Percentiles rank a stretch among this genome's conserved stretches.
Conservation (phyloP, 2,797 vertebrate genomes). For the Sebastes itinus region DNA sequence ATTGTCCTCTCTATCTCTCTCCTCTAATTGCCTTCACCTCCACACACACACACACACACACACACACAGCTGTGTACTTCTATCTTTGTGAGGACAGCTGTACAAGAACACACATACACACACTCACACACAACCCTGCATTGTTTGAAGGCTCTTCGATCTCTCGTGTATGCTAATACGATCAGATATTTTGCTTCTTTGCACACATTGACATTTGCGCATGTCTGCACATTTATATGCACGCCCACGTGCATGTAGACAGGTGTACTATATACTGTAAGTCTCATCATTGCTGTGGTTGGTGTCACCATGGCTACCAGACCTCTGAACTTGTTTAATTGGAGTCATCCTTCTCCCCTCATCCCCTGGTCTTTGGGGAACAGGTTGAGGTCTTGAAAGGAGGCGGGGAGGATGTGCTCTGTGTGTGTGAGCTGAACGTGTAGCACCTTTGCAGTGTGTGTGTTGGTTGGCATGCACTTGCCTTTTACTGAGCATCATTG, state of each 20-base stretch:
- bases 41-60: background rate
- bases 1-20: background rate
- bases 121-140: background rate
- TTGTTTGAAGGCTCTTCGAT: background rate
- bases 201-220: background rate
- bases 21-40: background rate
- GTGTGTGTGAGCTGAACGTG: background rate
- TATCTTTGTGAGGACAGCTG: too few species aligned
- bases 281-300: background rate
- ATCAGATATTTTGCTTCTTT: constrained; percentile 5
- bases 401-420: background rate
- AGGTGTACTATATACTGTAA: background rate
- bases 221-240: background rate
- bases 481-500: background rate
- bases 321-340: constrained; percentile 34
- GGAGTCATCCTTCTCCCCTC: constrained; percentile 3
- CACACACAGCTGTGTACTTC: too few species aligned
- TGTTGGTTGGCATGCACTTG: background rate
- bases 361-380: constrained; percentile 1
- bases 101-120: background rate
- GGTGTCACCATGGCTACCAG: constrained; percentile 36
- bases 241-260: background rate
- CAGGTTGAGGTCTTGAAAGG: constrained; percentile 7
- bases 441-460: background rate
- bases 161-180: constrained; percentile 2